A percentile compares a stretch with the other conserved stretches of the same genome.
Evolutionary conservation across 2,113 vertebrate species (phyloP).

Genomic region (Pyrgilauda ruficollis): DNA sequence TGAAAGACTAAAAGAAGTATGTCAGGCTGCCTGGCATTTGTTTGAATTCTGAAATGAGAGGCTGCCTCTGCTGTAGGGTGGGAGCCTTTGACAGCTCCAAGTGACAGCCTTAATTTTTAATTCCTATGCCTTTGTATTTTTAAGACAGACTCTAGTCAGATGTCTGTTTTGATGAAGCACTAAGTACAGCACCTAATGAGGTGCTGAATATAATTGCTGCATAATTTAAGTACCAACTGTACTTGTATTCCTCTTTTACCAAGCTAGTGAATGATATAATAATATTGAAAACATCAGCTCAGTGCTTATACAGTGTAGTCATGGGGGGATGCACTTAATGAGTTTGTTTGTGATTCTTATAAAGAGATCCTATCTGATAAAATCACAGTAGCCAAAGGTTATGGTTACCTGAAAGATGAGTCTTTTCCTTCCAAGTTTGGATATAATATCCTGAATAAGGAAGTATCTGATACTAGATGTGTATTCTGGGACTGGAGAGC

Average conservation of each 20-base stretch:
- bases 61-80: neutral
- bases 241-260: neutral
- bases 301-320: neutral
- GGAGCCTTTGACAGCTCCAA: neutral
- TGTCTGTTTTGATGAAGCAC: neutral
- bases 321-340: neutral
- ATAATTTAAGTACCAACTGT: neutral
- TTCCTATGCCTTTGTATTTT: neutral
- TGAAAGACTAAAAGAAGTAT: neutral
- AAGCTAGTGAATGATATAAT: neutral
- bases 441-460: neutral
- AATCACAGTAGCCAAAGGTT: neutral
- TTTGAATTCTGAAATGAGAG: neutral
- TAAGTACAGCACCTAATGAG: neutral
- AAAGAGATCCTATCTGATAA: neutral
- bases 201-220: slow-evolving; percentile 1
- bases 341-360: neutral
- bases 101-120: neutral
- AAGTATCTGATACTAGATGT: neutral
- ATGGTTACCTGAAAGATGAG: neutral
- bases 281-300: neutral
- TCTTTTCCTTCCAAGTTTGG: neutral
- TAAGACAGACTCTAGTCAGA: neutral
- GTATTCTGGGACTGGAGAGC: neutral
- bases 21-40: neutral